A percentile compares a stretch with the other conserved stretches of the same genome.
Evolutionary conservation across 2,888 invertebrate species (phyloP).

Genomic region (Lucinisca nassula): DNA sequence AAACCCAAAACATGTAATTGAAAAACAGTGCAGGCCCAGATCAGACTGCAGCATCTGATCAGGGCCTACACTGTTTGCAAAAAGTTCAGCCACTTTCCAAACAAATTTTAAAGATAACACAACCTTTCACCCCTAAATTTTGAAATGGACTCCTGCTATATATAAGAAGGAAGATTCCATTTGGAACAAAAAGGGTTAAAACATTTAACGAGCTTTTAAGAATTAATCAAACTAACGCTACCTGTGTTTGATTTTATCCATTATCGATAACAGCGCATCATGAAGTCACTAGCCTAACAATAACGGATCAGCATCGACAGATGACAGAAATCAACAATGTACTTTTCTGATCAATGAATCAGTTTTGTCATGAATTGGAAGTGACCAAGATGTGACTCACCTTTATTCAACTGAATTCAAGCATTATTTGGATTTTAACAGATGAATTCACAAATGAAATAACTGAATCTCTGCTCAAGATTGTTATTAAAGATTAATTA

Average conservation of each 20-base stretch:
- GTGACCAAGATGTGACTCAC: background rate
- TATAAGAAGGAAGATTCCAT: no score
- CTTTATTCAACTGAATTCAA: background rate
- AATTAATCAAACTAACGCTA: background rate
- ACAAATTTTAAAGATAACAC: no score
- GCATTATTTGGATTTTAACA: background rate
- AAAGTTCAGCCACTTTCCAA: no score
- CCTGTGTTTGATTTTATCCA: slow-evolving; percentile 1
- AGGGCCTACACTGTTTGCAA: no score
- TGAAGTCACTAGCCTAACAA: background rate
- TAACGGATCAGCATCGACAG: background rate
- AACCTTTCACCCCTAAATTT: no score
- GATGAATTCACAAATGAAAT: background rate
- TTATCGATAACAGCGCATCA: background rate
- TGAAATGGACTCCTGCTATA: no score
- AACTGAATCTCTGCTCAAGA: background rate
- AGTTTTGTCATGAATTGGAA: background rate
- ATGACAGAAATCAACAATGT: background rate
- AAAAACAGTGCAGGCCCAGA: no score
- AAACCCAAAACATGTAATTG: no score
- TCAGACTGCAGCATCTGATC: no score
- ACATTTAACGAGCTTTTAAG: no score
- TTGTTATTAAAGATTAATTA: background rate
- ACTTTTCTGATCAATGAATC: background rate
- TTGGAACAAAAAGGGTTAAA: no score